Evolutionary conservation across 2,113 vertebrate species (phyloP).

Genomic region (Bostrychus sinensis): DNA sequence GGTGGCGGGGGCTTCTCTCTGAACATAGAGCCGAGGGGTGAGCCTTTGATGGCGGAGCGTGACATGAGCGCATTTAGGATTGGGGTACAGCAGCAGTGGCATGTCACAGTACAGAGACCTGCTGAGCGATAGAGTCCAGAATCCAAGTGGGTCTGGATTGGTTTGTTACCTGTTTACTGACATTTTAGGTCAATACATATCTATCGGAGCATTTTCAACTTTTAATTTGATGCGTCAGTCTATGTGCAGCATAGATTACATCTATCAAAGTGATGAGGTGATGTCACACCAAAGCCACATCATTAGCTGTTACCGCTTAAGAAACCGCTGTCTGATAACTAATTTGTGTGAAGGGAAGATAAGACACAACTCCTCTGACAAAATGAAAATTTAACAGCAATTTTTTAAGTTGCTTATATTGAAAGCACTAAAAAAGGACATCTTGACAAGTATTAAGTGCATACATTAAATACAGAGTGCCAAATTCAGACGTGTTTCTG

Average conservation of each 20-base stretch:
- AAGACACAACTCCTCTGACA: neutral
- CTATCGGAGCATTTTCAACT: conserved; percentile 6
- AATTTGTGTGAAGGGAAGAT: neutral
- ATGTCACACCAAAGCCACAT: neutral
- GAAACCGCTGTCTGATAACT: neutral
- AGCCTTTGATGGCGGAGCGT: conserved; percentile 75
- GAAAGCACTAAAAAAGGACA: no score
- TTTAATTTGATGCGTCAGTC: neutral
- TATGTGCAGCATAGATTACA: neutral
- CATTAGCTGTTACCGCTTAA: neutral
- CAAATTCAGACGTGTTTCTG: neutral
- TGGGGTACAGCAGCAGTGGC: conserved; percentile 30
- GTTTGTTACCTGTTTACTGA: conserved; percentile 20
- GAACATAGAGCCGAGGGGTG: conserved; percentile 68
- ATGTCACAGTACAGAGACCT: conserved; percentile 58
- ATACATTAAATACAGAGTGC: neutral
- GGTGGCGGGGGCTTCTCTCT: conserved; percentile 51
- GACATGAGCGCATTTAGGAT: conserved; percentile 73
- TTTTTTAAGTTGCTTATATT: neutral
- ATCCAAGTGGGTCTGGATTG: conserved; percentile 43
- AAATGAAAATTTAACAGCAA: neutral
- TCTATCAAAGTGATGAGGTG: neutral
- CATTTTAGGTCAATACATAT: conserved; percentile 12
- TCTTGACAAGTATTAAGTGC: neutral
- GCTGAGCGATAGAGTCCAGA: conserved; percentile 29